Evolutionary conservation across 2,888 invertebrate species (phyloP), one percentile per base, ranked within the genome.

Genomic region (Pteria penguin): DNA sequence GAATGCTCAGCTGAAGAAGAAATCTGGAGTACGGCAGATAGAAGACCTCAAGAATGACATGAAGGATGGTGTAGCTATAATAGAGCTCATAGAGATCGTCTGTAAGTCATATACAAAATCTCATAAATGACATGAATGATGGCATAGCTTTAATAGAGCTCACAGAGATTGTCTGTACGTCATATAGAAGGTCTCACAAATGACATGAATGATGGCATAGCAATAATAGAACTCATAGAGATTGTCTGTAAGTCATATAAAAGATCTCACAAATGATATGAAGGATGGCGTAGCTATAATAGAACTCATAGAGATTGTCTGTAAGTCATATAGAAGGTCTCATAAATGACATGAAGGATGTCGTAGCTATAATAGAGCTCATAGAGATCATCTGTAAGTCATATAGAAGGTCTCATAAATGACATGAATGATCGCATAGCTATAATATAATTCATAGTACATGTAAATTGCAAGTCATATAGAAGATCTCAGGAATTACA

Each of bases 1-100:
- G 11, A 93, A 93, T 84, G 92, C 92, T 0, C 93, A 93, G 85
- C 85, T 93, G 70, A 89, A 92, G 82, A 93, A 93, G 84, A 89
- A 90, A 74, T 87, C 90, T 11, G 91, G 91, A 2, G 86, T 88
- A 14, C 88, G 89, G 22, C 87, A 90, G 32, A 89, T 93, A 4
- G 89, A 92, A 58, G 93, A 93, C 83, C 86, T 93, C 31, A 82
- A 92, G 5, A 86, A 88, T 66, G 93, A 93, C 79, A 88, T 93
- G 60, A 87, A 90, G 76, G 92, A 92, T 84, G 93, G 93, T 3
- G 91, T 91, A 4, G 89, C 92, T 8, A 87, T 93, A 18, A 89
- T 91, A 54, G 86, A 92, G 67, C 88, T 93, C 29, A 91, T 93
- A 32, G 91, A 92, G 76, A 91, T 92, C 45, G 89, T 93, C 62